A percentile compares a stretch with the other conserved stretches of the same genome.
phyloP scores from a whole-genome alignment of 2,797 vertebrate species.

The Melopsittacus undulatus region DNA sequence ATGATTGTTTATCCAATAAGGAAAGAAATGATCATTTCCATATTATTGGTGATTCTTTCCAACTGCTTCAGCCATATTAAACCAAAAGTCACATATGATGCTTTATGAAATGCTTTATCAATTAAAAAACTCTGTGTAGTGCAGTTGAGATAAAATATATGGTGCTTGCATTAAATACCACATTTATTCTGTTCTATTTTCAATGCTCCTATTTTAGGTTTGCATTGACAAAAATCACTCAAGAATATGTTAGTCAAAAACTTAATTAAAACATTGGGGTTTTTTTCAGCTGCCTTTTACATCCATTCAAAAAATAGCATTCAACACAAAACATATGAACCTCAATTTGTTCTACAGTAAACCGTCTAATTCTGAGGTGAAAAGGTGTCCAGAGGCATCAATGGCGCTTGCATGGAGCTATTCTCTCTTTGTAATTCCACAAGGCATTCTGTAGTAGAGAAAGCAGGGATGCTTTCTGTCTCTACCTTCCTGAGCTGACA shows the following conservation, averaged over 20 bases:
- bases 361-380: neutral
- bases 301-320: neutral
- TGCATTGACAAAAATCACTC: neutral
- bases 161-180: neutral
- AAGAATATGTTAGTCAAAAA: neutral
- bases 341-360: neutral
- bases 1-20: neutral
- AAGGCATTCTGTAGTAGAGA: neutral
- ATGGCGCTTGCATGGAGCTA: neutral
- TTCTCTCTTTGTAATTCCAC: neutral
- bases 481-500: constrained; percentile 4
- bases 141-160: neutral
- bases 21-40: neutral
- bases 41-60: neutral
- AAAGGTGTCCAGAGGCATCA: neutral
- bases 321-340: neutral
- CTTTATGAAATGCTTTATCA: neutral
- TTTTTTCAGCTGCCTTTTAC: neutral
- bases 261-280: neutral
- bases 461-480: neutral
- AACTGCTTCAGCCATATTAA: neutral
- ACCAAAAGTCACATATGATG: neutral
- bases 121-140: neutral
- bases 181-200: neutral
- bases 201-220: neutral